phyloP scores from a whole-genome alignment of 2,888 invertebrate species.

The Ischnura elegans region DNA sequence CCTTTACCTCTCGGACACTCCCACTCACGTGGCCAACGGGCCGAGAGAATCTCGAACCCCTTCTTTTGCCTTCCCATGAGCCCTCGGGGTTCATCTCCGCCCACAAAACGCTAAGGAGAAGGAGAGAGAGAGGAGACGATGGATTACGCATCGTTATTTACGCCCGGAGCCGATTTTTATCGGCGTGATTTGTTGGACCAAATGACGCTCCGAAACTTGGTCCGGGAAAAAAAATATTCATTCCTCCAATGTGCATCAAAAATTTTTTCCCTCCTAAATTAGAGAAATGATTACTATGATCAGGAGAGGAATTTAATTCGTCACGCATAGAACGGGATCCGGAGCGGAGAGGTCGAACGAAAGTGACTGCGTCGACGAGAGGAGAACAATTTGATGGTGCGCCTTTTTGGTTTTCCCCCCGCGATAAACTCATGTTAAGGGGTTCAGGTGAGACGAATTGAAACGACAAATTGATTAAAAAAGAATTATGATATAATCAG shows the following conservation, averaged over 20 bases:
- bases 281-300: constrained; percentile 35
- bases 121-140: neutral
- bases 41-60: neutral
- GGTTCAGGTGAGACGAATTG: no score
- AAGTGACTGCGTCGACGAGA: neutral
- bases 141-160: constrained; percentile 15
- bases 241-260: neutral
- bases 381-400: neutral
- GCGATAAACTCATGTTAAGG: neutral
- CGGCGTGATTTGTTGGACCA: constrained; percentile 5
- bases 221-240: neutral
- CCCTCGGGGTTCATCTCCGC: constrained; percentile 25
- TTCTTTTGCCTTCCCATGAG: neutral
- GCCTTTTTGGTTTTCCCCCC: neutral
- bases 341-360: neutral
- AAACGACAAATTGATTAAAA: no score
- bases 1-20: neutral
- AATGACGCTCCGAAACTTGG: constrained; percentile 16
- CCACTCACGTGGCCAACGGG: constrained; percentile 5
- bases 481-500: no score
- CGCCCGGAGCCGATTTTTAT: constrained; percentile 11
- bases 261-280: neutral
- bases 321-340: constrained; percentile 1
- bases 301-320: neutral
- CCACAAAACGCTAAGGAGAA: neutral